phyloP scores from a whole-genome alignment of 2,797 vertebrate genomes.

The Chelmon rostratus region DNA sequence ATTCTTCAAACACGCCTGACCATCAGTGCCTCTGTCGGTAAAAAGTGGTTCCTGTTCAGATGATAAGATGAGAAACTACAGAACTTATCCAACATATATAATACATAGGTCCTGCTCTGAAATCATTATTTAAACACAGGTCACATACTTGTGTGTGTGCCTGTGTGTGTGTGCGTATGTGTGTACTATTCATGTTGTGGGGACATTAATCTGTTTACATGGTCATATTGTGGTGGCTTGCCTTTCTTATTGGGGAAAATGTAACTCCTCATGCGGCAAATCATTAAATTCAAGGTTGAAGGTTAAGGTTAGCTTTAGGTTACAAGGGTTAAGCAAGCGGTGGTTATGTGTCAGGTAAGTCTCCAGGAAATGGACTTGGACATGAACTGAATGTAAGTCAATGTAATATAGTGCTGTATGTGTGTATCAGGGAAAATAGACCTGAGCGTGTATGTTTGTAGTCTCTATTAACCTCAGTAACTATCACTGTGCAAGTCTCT shows the following conservation, averaged over 20 bases:
- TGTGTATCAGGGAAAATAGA: slow-evolving; percentile 7
- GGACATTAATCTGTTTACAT: too few species aligned
- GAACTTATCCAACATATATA: neutral
- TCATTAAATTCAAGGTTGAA: too few species aligned
- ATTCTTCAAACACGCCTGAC: neutral
- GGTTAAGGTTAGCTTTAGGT: too few species aligned
- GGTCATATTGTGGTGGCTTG: too few species aligned
- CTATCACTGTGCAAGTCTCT: slow-evolving; percentile 5
- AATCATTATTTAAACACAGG: neutral
- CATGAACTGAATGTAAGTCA: too few species aligned
- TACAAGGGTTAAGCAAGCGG: too few species aligned
- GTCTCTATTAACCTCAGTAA: slow-evolving; percentile 49
- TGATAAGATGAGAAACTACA: neutral
- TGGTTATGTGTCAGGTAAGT: too few species aligned
- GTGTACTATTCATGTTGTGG: too few species aligned
- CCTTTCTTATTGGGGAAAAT: too few species aligned
- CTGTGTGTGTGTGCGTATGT: neutral
- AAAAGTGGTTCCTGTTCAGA: neutral
- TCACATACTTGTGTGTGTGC: neutral
- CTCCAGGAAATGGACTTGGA: too few species aligned
- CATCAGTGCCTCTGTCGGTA: neutral
- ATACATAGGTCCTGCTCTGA: slow-evolving; percentile 2
- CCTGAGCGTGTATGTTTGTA: slow-evolving; percentile 25
- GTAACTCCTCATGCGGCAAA: too few species aligned
- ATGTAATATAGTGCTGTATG: neutral